Conservation (phyloP, 92 coral and sea anemone species). For the Porites evermanni region DNA sequence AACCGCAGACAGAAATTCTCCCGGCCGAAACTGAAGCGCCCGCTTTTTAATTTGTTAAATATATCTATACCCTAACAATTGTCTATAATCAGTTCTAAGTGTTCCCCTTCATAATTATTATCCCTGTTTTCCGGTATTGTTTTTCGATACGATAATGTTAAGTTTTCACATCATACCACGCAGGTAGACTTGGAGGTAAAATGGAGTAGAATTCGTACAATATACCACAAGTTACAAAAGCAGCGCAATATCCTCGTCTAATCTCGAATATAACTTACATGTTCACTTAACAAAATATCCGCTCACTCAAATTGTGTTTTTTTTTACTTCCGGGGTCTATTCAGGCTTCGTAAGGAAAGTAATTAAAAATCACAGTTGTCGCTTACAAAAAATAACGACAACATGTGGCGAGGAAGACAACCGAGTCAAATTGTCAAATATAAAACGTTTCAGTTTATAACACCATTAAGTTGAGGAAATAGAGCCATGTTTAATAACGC, state of each 20-base stretch:
- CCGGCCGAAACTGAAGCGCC: no score
- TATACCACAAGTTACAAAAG: neutral
- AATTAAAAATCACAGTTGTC: constrained; percentile 7
- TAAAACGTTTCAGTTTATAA: neutral
- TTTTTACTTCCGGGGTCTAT: neutral
- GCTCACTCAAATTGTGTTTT: neutral
- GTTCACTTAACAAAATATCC: neutral
- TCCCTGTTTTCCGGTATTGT: no score
- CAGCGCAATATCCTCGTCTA: neutral
- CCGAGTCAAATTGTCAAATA: neutral
- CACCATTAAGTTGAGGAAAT: neutral
- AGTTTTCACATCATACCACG: neutral
- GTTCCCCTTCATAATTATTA: no score
- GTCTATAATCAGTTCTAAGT: no score
- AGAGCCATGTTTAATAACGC: neutral
- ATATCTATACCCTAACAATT: no score
- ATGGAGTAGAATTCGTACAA: neutral
- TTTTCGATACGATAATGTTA: neutral
- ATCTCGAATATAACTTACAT: neutral
- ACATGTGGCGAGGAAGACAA: constrained; percentile 20
- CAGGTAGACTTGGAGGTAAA: neutral
- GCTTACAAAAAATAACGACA: constrained; percentile 3
- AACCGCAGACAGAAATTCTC: no score
- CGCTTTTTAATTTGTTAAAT: no score
- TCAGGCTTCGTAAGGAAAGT: constrained; percentile 2